Base-by-base conservation (phyloP, 2,888 invertebrate genomes). In the Calephelis perditalis region DNA sequence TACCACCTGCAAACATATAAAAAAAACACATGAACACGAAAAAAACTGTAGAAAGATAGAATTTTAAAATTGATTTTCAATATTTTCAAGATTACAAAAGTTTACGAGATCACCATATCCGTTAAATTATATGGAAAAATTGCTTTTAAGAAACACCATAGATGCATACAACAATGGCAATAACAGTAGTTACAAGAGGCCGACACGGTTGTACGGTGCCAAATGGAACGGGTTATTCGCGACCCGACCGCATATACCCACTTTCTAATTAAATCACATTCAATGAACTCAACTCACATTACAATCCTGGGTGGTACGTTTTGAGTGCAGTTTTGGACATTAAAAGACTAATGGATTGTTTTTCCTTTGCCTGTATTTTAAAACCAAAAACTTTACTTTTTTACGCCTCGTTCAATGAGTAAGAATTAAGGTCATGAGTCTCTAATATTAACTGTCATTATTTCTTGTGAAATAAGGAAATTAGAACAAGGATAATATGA, bases 101-200 rank as follows among this genome's bases (percentile, higher is more conserved):
- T 3, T 26, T 26, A 26, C 26, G 26, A 26, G 3, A 7, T 37
- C 40, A 40, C 5, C 40, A 40, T 40, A 5, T 40, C 6, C 7
- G 8, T 7, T 40, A 40, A 40, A 40, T 6, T 6, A 7, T 6
- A 8, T 4, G 40, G 40, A 7, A 40, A 40, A 40, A 40, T 4
- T 40, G 6, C 40, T 40, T 40, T 40, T 40, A 40, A 40, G 40
- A 40, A 40, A 8, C 40, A 40, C 6, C 40, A 8, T 52, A 15
- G 52, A 12, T 54, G 36, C 54, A 66, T 67, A 66, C 60, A 65
- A 63, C 64, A 64, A 60, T 65, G 63, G 62, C 63, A 66, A 69
- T 58, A 56, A 44, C 45, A 44, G 49, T 57, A 57, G 52, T 52
- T 46, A 60, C 55, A 46, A 36, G 36, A 37, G 46, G 57, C 56